A percentile compares a stretch with the other conserved stretches of the same genome.
Conservation (phyloP, 2,797 vertebrate genomes). For the Coreius guichenoti region DNA sequence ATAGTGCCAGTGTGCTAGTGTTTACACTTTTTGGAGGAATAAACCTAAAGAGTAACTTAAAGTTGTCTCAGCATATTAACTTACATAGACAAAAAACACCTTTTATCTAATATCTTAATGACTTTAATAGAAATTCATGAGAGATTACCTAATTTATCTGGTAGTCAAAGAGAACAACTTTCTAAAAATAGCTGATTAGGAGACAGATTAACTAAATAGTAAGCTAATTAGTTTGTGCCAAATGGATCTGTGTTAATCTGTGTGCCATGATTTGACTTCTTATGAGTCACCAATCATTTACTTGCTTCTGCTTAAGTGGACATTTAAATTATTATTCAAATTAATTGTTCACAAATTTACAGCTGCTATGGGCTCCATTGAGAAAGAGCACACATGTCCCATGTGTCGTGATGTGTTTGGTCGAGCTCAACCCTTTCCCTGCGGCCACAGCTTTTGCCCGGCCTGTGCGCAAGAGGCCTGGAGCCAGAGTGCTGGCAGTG, state of each 20-base stretch:
- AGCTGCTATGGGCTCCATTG: conserved; percentile 65
- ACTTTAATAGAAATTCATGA: not conserved
- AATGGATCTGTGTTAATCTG: conserved; percentile 2
- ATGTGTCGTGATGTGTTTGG: conserved; percentile 75
- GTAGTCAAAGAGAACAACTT: conserved; percentile 56
- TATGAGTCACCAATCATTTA: not conserved
- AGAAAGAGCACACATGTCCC: conserved; percentile 75
- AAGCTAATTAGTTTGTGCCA: conserved; percentile 57
- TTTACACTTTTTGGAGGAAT: not conserved
- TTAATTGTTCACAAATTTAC: not conserved
- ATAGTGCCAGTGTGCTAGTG: conserved; percentile 1
- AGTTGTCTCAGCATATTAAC: not conserved
- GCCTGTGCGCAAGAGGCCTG: conserved; percentile 73
- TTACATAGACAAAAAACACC: not conserved
- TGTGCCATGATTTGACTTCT: not conserved
- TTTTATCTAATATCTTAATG: not conserved
- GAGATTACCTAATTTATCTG: not conserved
- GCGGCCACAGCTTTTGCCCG: conserved; percentile 77
- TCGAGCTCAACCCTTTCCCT: conserved; percentile 72
- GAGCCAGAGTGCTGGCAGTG: conserved; percentile 49
- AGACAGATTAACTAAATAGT: conserved; percentile 61
- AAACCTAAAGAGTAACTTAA: not conserved
- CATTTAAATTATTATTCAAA: not conserved
- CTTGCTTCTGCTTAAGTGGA: not conserved
- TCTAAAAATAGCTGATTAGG: conserved; percentile 64